A percentile compares a stretch with the other conserved stretches of the same genome.
These are phyloP conservation scores for Diabrotica virgifera DNA, from an alignment of 1,140 invertebrate species.

Conservation along the genomic window DNA sequence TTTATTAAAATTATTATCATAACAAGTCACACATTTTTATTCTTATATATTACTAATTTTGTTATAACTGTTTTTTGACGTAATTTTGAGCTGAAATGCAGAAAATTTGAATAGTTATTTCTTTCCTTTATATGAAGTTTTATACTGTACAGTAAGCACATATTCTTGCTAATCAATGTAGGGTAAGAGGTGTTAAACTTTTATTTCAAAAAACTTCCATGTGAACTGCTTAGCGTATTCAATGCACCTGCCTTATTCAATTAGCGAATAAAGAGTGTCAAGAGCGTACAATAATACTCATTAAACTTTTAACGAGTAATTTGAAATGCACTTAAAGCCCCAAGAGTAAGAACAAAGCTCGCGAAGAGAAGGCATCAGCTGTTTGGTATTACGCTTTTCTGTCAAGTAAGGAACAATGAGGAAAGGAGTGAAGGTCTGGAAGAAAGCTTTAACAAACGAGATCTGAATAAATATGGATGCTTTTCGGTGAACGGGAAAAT, in stretches of 20 bases:
- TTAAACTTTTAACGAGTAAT: not conserved
- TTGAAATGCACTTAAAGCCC: not conserved
- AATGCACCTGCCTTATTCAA: not conserved
- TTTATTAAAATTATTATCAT: no score
- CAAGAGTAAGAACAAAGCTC: not conserved
- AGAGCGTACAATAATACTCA: conserved; percentile 2
- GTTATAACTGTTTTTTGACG: no score
- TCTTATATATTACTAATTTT: no score
- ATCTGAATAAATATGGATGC: conserved; percentile 2
- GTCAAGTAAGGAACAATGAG: not conserved
- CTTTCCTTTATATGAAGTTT: no score
- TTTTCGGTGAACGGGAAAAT: conserved; percentile 2
- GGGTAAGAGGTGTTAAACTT: no score
- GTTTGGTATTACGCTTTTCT: not conserved
- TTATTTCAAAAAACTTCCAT: not conserved
- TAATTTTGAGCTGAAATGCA: no score
- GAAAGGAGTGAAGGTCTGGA: not conserved
- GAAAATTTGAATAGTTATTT: no score
- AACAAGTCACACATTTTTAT: no score
- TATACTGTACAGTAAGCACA: no score
- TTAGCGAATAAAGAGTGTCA: not conserved
- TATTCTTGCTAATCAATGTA: no score
- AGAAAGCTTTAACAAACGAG: not conserved
- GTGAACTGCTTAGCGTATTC: not conserved
- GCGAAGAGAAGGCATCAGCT: not conserved